These are phyloP conservation scores for Phylloscopus trochilus DNA, from an alignment of 2,113 vertebrate species.

Conservation along the genomic window DNA sequence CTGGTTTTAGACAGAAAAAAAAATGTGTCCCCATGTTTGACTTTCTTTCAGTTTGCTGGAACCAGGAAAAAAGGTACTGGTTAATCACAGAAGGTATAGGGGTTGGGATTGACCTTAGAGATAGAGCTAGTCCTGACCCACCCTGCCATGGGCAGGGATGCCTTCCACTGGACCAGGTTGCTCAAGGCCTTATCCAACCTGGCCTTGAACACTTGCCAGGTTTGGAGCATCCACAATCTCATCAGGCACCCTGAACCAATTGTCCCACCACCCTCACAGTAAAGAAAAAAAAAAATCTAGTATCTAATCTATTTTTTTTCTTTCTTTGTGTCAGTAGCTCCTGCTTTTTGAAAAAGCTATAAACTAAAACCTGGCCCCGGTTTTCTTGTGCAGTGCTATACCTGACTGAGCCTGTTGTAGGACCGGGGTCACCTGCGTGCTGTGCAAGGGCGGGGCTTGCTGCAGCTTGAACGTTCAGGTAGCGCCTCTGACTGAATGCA, in stretches of 20 bases:
- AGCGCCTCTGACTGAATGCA: not conserved
- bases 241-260: too few species aligned
- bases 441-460: not conserved
- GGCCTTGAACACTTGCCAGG: not conserved
- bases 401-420: rapidly evolving
- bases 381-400: too few species aligned
- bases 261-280: not conserved
- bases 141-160: too few species aligned
- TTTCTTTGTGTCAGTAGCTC: not conserved
- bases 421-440: not conserved
- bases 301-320: not conserved
- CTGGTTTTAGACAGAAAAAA: not conserved
- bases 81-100: not conserved
- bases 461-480: not conserved
- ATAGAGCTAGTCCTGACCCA: rapidly evolving
- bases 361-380: rapidly evolving
- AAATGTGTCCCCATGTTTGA: rapidly evolving
- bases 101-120: too few species aligned
- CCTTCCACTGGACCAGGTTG: not conserved
- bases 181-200: not conserved
- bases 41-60: not conserved
- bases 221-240: not conserved
- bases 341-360: not conserved
- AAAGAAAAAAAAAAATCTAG: not conserved
- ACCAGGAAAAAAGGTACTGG: not conserved